phyloP scores from a whole-genome alignment of 2,113 vertebrate genomes.

The Etheostoma spectabile region DNA sequence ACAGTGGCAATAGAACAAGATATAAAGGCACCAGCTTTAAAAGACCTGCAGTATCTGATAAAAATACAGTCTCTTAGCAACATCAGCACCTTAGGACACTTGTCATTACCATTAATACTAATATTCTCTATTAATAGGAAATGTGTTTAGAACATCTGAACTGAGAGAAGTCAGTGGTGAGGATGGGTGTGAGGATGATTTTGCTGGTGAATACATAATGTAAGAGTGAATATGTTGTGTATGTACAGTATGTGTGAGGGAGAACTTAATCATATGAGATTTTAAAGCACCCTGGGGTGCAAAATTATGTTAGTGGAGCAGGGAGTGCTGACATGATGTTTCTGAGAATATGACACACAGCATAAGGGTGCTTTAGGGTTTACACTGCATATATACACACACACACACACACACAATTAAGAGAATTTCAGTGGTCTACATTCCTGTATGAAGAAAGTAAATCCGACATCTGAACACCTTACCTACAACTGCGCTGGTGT shows the following conservation, averaged over 20 bases:
- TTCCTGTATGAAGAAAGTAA: conserved; percentile 28
- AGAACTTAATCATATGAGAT: background rate
- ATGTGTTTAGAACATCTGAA: conserved; percentile 13
- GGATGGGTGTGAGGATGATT: background rate
- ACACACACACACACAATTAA: conserved; percentile 1
- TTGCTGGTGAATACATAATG: conserved; percentile 17
- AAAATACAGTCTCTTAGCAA: conserved; percentile 43
- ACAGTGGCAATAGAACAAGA: background rate
- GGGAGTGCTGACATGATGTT: conserved; percentile 55
- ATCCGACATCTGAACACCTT: conserved; percentile 15
- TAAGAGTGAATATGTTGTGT: conserved; percentile 10
- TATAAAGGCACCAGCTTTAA: conserved; percentile 10
- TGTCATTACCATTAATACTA: conserved; percentile 9
- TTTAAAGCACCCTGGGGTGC: conserved; percentile 40
- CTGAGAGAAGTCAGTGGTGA: background rate
- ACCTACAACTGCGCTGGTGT: conserved; percentile 36
- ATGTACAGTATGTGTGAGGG: background rate
- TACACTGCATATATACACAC: conserved; percentile 5
- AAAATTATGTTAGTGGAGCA: conserved; percentile 32
- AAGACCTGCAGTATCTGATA: conserved; percentile 14
- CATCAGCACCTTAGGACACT: conserved; percentile 25
- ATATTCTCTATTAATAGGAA: conserved; percentile 38
- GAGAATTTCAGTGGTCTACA: conserved; percentile 11
- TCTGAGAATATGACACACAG: conserved; percentile 48
- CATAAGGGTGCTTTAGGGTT: conserved; percentile 30